Evolutionary conservation across 2,113 vertebrate genomes (phyloP).

Genomic region (Tetrax tetrax): DNA sequence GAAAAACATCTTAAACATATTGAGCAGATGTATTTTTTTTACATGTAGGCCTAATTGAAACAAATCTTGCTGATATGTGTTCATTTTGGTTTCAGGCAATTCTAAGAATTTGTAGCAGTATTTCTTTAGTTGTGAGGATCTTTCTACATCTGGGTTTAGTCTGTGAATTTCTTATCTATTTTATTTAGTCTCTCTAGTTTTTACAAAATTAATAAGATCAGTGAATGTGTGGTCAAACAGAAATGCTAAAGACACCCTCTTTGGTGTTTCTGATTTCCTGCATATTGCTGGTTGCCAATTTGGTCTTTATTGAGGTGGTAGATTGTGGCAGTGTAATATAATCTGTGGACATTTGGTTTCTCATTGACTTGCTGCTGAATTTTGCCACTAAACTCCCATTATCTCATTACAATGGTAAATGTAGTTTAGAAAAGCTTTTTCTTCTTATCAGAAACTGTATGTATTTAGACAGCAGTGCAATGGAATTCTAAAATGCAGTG

Average conservation of each 20-base stretch:
- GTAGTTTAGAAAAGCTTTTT: conserved; percentile 13
- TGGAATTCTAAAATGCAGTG: conserved; percentile 30
- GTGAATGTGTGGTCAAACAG: neutral
- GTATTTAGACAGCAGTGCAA: neutral
- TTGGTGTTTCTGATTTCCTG: conserved; percentile 14
- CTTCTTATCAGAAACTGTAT: conserved; percentile 14
- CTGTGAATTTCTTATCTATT: neutral
- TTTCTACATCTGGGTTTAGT: neutral
- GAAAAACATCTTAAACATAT: neutral
- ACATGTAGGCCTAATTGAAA: neutral
- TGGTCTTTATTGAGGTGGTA: conserved; percentile 3
- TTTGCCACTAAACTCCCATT: neutral
- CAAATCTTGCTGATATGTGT: neutral
- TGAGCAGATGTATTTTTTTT: neutral
- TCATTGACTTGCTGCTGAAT: conserved; percentile 30
- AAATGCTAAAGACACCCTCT: neutral
- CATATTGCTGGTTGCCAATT: conserved; percentile 26
- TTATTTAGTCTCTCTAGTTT: conserved; percentile 35
- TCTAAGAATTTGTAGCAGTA: neutral
- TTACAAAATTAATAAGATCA: neutral
- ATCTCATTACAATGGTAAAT: conserved; percentile 4
- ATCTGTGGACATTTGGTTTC: conserved; percentile 33
- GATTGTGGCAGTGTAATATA: conserved; percentile 29
- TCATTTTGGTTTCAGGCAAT: neutral
- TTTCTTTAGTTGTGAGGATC: neutral